Percentiles rank a stretch among this genome's conserved stretches.
phyloP scores from a whole-genome alignment of 2,113 vertebrate genomes.

The Carettochelys insculpta region DNA sequence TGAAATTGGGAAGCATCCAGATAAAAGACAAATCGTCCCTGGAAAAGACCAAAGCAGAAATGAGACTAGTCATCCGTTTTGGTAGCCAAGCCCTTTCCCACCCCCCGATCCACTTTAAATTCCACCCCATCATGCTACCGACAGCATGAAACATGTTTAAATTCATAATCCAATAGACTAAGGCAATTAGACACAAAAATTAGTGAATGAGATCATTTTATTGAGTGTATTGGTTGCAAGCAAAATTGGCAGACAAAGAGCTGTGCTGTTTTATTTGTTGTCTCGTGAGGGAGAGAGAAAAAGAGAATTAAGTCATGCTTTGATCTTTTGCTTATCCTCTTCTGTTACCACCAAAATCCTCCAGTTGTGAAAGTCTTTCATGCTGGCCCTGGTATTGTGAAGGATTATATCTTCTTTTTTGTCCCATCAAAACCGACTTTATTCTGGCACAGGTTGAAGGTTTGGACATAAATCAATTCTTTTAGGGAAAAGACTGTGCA shows the following conservation, averaged over 20 bases:
- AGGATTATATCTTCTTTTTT: slow-evolving; percentile 33
- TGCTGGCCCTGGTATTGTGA: slow-evolving; percentile 10
- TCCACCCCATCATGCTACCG: neutral
- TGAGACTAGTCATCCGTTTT: neutral
- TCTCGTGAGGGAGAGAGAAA: neutral
- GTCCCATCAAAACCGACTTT: slow-evolving; percentile 37
- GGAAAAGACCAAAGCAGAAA: neutral
- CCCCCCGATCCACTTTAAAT: neutral
- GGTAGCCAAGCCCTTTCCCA: neutral
- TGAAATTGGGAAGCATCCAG: neutral
- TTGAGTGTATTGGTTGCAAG: slow-evolving; percentile 24
- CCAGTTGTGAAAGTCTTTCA: slow-evolving; percentile 32
- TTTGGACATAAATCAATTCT: slow-evolving; percentile 17
- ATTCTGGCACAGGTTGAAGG: neutral
- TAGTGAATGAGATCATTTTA: slow-evolving; percentile 4
- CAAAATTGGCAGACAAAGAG: slow-evolving; percentile 14
- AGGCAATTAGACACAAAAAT: slow-evolving; percentile 42
- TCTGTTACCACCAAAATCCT: slow-evolving; percentile 6
- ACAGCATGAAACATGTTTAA: slow-evolving; percentile 21
- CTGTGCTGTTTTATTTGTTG: neutral
- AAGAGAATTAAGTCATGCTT: slow-evolving; percentile 36
- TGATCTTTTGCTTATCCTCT: slow-evolving; percentile 46
- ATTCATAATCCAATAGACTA: slow-evolving; percentile 39
- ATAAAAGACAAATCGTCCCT: neutral
- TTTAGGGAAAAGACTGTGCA: neutral